A percentile compares a stretch with the other conserved stretches of the same genome.
phyloP scores from a whole-genome alignment of 2,888 invertebrate genomes.

The Nezara viridula region DNA sequence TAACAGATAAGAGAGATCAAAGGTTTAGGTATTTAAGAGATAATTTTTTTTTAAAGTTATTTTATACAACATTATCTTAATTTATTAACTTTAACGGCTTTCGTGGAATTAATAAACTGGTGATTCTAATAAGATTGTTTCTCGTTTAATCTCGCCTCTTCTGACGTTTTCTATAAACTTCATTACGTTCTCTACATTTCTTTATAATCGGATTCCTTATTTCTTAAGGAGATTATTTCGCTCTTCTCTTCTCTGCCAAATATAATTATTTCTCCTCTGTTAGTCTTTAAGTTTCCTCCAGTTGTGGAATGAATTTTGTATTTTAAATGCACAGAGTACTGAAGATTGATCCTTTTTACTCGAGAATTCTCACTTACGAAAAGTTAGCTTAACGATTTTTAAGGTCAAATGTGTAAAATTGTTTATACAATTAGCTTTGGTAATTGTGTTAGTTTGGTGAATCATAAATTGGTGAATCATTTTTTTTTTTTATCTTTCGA shows the following conservation, averaged over 20 bases:
- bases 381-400: too few relatives aligned
- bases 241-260: neutral
- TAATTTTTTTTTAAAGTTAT: neutral
- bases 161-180: too few relatives aligned
- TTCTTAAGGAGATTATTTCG: neutral
- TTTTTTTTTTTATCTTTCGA: too few relatives aligned
- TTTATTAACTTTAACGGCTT: neutral
- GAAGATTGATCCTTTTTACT: too few relatives aligned
- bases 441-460: too few relatives aligned
- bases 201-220: slow-evolving; percentile 3
- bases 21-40: neutral
- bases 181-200: neutral
- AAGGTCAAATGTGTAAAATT: too few relatives aligned
- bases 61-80: too few relatives aligned
- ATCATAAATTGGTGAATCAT: too few relatives aligned
- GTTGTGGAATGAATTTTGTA: neutral
- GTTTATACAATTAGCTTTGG: too few relatives aligned
- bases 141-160: neutral
- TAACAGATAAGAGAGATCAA: neutral
- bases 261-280: neutral
- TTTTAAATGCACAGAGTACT: too few relatives aligned
- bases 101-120: neutral
- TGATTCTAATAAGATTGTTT: neutral
- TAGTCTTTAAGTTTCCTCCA: neutral
- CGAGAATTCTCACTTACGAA: too few relatives aligned